Conservation (phyloP, 2,113 vertebrate species). For the Gavialis gangeticus region DNA sequence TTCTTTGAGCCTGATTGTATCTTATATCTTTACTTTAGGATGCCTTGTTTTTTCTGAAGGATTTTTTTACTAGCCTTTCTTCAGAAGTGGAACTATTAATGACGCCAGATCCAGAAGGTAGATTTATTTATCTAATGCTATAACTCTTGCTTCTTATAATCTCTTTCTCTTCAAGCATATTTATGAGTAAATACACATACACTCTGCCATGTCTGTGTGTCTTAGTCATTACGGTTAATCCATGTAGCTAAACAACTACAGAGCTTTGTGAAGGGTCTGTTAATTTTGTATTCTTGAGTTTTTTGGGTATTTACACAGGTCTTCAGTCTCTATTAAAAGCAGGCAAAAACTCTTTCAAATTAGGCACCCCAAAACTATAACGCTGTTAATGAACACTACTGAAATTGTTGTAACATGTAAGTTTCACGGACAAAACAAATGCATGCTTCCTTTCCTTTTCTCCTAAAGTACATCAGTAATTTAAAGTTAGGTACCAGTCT, state of each 20-base stretch:
- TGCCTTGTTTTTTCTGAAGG: constrained; percentile 97
- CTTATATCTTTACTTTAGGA: constrained; percentile 81
- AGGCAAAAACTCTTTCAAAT: neutral
- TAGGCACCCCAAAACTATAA: neutral
- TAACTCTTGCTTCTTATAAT: neutral
- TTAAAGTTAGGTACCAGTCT: neutral
- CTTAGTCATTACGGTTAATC: neutral
- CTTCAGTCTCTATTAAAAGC: neutral
- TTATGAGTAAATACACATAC: rapidly evolving
- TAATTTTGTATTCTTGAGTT: neutral
- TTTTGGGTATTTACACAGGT: neutral
- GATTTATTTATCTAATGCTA: neutral
- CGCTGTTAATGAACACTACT: neutral
- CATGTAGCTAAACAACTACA: neutral
- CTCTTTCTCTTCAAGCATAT: neutral
- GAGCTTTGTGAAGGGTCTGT: neutral
- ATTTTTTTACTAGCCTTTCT: constrained; percentile 95
- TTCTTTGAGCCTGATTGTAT: neutral
- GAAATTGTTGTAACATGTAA: neutral
- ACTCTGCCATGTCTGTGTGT: rapidly evolving
- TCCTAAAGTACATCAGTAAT: neutral
- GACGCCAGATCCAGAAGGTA: constrained; percentile 95
- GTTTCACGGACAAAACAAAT: neutral
- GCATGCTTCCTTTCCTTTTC: neutral
- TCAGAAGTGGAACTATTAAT: constrained; percentile 93